A percentile compares a stretch with the other conserved stretches of the same genome.
Conservation (phyloP, 1,140 invertebrate species). For the Formica selysi region DNA sequence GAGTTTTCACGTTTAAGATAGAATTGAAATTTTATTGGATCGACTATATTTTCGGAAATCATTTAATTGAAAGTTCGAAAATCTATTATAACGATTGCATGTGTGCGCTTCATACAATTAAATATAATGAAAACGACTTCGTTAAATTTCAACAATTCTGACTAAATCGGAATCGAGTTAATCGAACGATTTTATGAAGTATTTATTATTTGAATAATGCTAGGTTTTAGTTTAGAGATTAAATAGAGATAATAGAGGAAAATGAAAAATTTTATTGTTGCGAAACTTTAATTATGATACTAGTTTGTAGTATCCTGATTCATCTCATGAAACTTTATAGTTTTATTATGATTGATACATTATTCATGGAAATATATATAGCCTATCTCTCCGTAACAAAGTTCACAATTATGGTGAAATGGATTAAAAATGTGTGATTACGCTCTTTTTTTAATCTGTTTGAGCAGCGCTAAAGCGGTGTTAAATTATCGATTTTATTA, state of each 20-base stretch:
- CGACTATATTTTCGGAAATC: background rate
- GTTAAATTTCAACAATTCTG: background rate
- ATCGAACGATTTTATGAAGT: background rate
- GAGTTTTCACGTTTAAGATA: background rate
- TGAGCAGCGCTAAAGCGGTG: background rate
- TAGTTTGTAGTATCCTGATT: conserved; percentile 33
- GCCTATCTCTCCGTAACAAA: conserved; percentile 28
- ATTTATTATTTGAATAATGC: background rate
- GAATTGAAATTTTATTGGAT: background rate
- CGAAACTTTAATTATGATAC: conserved; percentile 13
- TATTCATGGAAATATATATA: conserved; percentile 49
- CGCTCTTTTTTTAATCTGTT: conserved; percentile 32
- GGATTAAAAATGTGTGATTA: conserved; percentile 45
- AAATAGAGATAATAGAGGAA: background rate
- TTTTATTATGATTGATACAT: conserved; percentile 46
- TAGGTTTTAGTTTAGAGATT: background rate
- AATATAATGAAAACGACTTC: background rate
- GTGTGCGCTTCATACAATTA: background rate
- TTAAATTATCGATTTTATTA: conserved; percentile 53
- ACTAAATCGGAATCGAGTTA: background rate
- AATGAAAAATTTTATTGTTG: conserved; percentile 18
- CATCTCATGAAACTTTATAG: conserved; percentile 46
- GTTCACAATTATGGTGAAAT: conserved; percentile 46
- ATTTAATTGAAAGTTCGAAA: background rate
- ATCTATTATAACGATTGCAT: background rate